Evolutionary conservation across 53 echinoderm and acorn worm species (phyloP).

Genomic region (Echinarachnius parma): DNA sequence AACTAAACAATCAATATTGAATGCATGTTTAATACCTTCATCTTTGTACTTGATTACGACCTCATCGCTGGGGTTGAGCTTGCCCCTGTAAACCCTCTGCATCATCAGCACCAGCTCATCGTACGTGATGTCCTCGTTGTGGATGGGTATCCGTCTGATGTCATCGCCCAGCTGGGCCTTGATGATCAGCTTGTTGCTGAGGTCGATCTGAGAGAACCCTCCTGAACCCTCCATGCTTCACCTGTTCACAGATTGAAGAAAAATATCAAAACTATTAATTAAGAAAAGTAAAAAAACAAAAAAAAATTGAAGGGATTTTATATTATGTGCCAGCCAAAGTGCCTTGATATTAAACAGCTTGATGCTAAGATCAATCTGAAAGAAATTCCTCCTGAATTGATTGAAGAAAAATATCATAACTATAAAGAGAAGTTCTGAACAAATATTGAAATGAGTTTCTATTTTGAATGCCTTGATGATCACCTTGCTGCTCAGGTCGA

Average conservation of each 20-base stretch:
- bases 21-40: slow-evolving; percentile 76
- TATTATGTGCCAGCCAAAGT: too few relatives aligned
- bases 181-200: slow-evolving; percentile 99
- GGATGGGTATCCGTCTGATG: slow-evolving; percentile 91
- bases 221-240: slow-evolving; percentile 36
- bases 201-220: slow-evolving; percentile 80
- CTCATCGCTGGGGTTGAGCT: slow-evolving; percentile 92
- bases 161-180: slow-evolving; percentile 97
- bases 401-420: too few relatives aligned
- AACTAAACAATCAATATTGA: too few relatives aligned
- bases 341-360: too few relatives aligned
- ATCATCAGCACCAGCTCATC: slow-evolving; percentile 97
- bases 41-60: slow-evolving; percentile 97
- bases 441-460: too few relatives aligned
- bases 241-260: too few relatives aligned
- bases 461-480: slow-evolving; percentile 99
- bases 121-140: slow-evolving; percentile 94
- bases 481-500: slow-evolving; percentile 97
- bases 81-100: slow-evolving; percentile 95
- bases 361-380: too few relatives aligned
- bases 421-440: too few relatives aligned
- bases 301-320: too few relatives aligned
- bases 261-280: too few relatives aligned
- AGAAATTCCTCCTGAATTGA: too few relatives aligned
- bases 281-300: too few relatives aligned